Percentiles rank a stretch among this genome's conserved stretches.
These are phyloP conservation scores for Mimas tiliae DNA, from an alignment of 2,888 invertebrate genomes.

Conservation along the genomic window DNA sequence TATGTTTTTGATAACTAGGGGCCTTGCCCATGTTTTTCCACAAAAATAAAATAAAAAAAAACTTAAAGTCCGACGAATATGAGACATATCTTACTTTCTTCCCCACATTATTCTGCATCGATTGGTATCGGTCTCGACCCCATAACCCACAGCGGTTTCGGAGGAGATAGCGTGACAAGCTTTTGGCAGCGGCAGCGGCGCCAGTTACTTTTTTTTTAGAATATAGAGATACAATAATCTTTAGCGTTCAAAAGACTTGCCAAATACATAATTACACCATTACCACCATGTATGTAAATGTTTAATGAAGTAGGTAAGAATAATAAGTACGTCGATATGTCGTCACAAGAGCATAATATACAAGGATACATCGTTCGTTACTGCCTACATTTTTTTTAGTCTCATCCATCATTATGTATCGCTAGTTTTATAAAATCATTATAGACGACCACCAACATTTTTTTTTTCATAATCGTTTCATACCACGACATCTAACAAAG, in stretches of 20 bases:
- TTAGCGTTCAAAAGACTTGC: conserved; percentile 4
- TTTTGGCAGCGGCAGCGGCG: too few relatives aligned
- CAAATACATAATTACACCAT: conserved; percentile 1
- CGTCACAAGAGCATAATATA: background rate
- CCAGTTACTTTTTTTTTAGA: too few relatives aligned
- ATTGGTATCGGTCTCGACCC: too few relatives aligned
- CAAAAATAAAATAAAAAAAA: too few relatives aligned
- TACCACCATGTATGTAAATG: background rate
- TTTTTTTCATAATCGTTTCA: background rate
- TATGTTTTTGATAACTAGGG: background rate
- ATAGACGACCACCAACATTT: too few relatives aligned
- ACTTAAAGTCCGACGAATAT: too few relatives aligned
- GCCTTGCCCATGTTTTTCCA: background rate
- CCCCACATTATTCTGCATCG: too few relatives aligned
- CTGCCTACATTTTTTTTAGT: background rate
- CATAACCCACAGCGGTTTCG: too few relatives aligned
- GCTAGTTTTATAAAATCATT: background rate
- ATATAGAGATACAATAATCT: background rate
- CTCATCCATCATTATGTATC: background rate
- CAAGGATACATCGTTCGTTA: background rate
- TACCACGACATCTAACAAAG: background rate
- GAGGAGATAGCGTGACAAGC: too few relatives aligned
- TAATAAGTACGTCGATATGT: background rate
- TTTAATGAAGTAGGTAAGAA: background rate
- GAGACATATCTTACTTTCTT: too few relatives aligned